Evolutionary conservation across 2,113 vertebrate species (phyloP).

Genomic region (Cyphomyrus discorhynchus): DNA sequence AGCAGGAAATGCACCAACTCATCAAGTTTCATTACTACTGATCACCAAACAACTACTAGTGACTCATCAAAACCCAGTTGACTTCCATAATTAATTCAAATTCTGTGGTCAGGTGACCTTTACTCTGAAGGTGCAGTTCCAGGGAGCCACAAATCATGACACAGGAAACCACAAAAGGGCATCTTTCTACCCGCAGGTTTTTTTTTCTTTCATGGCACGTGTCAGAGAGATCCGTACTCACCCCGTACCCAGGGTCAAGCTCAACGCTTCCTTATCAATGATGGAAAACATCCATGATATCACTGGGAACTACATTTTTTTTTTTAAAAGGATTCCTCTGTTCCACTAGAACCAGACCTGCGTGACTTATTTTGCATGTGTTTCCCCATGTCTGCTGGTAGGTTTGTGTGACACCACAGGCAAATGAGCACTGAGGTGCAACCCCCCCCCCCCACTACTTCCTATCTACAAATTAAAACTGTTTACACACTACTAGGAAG

Average conservation of each 20-base stretch:
- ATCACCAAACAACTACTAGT: not conserved
- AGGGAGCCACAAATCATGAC: slow-evolving; percentile 17
- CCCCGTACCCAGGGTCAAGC: not conserved
- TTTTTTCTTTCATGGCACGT: not conserved
- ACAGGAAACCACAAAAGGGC: not conserved
- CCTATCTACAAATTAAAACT: slow-evolving; percentile 25
- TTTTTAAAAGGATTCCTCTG: not conserved
- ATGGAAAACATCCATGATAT: not conserved
- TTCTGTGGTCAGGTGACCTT: slow-evolving; percentile 15
- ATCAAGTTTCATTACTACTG: not conserved
- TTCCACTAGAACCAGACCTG: not conserved
- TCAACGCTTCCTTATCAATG: not conserved
- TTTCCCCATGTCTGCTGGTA: slow-evolving; percentile 32
- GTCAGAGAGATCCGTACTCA: not conserved
- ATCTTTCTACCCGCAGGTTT: not conserved
- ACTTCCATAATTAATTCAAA: slow-evolving; percentile 16
- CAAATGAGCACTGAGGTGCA: slow-evolving; percentile 24
- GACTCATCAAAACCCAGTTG: not conserved
- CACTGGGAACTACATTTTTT: not conserved
- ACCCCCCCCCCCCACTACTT: slow-evolving; percentile 41
- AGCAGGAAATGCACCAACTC: not conserved
- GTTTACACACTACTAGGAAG: slow-evolving; percentile 21
- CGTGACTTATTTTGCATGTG: slow-evolving; percentile 46
- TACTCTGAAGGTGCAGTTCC: not conserved
- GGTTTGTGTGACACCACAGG: slow-evolving; percentile 16